These are phyloP conservation scores for Parapsyche elsis DNA, from an alignment of 1,140 invertebrate genomes.

Conservation along the genomic window DNA sequence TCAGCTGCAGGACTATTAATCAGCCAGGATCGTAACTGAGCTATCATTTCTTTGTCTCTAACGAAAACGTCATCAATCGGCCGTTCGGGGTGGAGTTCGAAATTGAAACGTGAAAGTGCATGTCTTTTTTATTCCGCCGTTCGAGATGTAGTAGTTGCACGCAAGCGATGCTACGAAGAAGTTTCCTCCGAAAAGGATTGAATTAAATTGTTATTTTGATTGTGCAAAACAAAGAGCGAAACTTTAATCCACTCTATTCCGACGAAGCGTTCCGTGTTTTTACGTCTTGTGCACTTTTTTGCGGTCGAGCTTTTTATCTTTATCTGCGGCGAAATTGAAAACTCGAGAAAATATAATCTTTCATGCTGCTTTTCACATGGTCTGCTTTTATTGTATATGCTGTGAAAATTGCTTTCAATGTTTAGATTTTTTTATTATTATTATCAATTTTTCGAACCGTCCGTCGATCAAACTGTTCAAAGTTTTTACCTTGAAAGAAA, in stretches of 20 bases:
- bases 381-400: too few species aligned
- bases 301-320: background rate
- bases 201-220: conserved; percentile 31
- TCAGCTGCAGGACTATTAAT: conserved; percentile 9
- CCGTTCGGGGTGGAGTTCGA: background rate
- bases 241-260: background rate
- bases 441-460: too few species aligned
- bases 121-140: background rate
- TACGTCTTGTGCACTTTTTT: background rate
- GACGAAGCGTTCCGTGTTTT: conserved; percentile 10
- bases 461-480: too few species aligned
- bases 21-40: background rate
- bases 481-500: too few species aligned
- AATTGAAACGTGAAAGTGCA: background rate
- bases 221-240: conserved; percentile 9
- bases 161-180: background rate
- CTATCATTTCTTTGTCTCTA: background rate
- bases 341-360: conserved; percentile 10
- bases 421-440: too few species aligned
- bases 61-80: background rate
- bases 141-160: background rate
- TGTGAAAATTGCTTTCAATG: too few species aligned
- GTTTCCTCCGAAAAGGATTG: conserved; percentile 1
- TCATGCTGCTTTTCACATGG: too few species aligned
- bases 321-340: conserved; percentile 14